A percentile compares a stretch with the other conserved stretches of the same genome.
Evolutionary conservation across 2,888 invertebrate genomes (phyloP).

Genomic region (Caenorhabditis auriculariae): DNA sequence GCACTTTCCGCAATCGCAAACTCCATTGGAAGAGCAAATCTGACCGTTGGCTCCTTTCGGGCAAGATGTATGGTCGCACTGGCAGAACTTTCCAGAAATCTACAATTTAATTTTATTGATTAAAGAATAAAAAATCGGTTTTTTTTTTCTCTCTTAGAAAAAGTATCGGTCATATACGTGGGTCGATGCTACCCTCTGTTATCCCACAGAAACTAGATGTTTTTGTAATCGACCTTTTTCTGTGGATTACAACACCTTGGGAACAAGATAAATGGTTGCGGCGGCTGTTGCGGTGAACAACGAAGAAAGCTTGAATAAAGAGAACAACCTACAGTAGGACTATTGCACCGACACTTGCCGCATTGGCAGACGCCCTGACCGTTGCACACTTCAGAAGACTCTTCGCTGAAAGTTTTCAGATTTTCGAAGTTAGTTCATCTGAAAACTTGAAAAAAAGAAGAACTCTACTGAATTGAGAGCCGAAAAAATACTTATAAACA

Average conservation of each 20-base stretch:
- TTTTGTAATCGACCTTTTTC: too few relatives aligned
- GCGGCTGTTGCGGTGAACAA: too few relatives aligned
- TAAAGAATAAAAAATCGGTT: not conserved
- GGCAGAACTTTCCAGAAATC: conserved; percentile 55
- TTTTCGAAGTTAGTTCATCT: too few relatives aligned
- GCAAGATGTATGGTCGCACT: conserved; percentile 54
- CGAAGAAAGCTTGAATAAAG: too few relatives aligned
- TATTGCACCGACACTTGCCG: conserved; percentile 51
- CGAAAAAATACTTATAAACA: not conserved
- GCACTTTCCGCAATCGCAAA: conserved; percentile 56
- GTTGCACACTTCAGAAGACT: conserved; percentile 40
- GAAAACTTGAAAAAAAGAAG: not conserved
- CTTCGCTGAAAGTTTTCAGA: conserved; percentile 24
- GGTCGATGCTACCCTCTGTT: too few relatives aligned
- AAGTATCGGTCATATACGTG: too few relatives aligned
- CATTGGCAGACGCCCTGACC: conserved; percentile 53
- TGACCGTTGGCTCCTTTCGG: conserved; percentile 46
- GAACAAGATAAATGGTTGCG: too few relatives aligned
- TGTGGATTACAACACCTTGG: too few relatives aligned
- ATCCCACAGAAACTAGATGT: too few relatives aligned
- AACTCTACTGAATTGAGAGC: not conserved
- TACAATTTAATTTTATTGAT: conserved; percentile 16
- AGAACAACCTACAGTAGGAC: conserved; percentile 19
- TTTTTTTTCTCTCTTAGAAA: too few relatives aligned
- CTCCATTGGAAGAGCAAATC: conserved; percentile 53